phyloP scores from a whole-genome alignment of 1,140 invertebrate genomes.

The Drosophila biarmipes region DNA sequence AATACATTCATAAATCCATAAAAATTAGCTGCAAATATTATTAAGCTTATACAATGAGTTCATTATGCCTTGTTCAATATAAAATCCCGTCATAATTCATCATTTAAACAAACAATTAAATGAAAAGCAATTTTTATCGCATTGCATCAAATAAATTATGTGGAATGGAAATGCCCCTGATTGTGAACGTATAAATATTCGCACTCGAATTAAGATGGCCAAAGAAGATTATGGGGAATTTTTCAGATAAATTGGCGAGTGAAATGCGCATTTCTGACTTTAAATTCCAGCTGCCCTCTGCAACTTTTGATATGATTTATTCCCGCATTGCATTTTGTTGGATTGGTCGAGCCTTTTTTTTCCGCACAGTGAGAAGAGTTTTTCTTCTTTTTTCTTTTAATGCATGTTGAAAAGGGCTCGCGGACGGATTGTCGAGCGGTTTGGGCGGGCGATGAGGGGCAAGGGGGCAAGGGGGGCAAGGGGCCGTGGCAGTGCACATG shows the following conservation, averaged over 20 bases:
- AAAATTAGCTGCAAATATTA: no score
- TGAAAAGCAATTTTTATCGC: constrained; percentile 3
- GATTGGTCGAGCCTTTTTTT: constrained; percentile 4
- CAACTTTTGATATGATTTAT: constrained; percentile 24
- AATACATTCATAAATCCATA: no score
- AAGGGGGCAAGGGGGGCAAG: no score
- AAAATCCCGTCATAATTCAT: neutral
- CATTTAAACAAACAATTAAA: constrained; percentile 7
- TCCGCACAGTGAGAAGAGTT: constrained; percentile 17
- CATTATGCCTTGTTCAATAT: neutral
- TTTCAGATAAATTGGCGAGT: constrained; percentile 14
- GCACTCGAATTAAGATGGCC: constrained; percentile 15
- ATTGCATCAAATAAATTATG: constrained; percentile 11
- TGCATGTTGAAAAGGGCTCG: constrained; percentile 19
- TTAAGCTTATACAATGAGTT: neutral
- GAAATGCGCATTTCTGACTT: constrained; percentile 25
- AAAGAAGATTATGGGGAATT: constrained; percentile 7
- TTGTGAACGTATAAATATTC: constrained; percentile 25
- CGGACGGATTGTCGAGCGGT: neutral
- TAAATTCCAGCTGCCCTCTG: constrained; percentile 22
- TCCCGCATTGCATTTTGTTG: constrained; percentile 5
- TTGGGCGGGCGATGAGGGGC: neutral
- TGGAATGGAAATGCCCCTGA: constrained; percentile 1
- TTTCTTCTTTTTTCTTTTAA: constrained; percentile 1
- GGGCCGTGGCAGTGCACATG: constrained; percentile 36